These are phyloP conservation scores for Centropyge bicolor DNA, from an alignment of 2,797 vertebrate genomes.

Conservation along the genomic window DNA sequence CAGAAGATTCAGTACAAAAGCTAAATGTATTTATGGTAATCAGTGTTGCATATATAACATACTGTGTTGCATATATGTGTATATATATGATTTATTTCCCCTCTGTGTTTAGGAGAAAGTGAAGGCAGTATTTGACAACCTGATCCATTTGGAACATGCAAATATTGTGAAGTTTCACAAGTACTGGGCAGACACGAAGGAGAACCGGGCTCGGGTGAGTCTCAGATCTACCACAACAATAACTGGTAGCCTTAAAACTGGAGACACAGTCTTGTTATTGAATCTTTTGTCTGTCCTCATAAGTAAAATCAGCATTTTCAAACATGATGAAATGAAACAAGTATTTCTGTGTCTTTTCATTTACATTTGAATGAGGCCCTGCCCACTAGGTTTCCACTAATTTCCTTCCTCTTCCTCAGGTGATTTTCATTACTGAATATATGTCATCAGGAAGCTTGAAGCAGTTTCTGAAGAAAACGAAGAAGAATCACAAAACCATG, in stretches of 20 bases:
- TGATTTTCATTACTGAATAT: conserved; percentile 99
- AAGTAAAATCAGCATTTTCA: neutral
- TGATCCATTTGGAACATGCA: conserved; percentile 97
- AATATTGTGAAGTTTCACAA: conserved; percentile 99
- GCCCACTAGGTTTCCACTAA: neutral
- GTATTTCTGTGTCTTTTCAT: neutral
- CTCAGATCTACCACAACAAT: neutral
- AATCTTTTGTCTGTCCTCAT: neutral
- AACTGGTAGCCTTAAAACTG: neutral
- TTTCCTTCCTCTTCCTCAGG: conserved; percentile 81
- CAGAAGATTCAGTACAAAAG: neutral
- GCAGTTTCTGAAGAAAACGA: conserved; percentile 99
- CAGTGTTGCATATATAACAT: neutral
- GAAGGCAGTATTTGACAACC: conserved; percentile 97
- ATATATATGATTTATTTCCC: conserved; percentile 10
- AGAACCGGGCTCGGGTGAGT: conserved; percentile 95
- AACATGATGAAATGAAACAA: neutral
- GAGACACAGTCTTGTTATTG: neutral
- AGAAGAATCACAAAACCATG: conserved; percentile 99
- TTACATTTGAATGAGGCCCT: neutral
- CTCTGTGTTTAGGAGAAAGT: conserved; percentile 91
- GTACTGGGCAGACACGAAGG: conserved; percentile 97
- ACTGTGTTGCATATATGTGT: neutral
- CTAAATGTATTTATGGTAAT: neutral
- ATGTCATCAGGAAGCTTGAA: conserved; percentile 99